These are phyloP conservation scores for Telmatochromis sp. DNA, from an alignment of 2,113 vertebrate species.

Conservation along the genomic window DNA sequence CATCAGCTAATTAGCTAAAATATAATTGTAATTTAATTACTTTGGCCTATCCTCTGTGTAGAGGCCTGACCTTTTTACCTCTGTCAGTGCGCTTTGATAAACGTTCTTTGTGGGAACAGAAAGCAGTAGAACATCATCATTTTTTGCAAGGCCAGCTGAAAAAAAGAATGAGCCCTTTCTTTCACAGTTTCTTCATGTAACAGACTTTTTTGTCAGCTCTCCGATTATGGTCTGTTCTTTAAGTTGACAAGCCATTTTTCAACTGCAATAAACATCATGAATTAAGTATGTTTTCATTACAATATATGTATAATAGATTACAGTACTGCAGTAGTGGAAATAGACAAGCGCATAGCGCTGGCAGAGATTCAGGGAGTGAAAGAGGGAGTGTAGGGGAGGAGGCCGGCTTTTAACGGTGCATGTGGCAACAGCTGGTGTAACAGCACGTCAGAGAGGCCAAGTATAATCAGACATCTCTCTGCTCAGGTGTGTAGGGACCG, in stretches of 20 bases:
- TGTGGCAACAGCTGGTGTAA: conserved; percentile 50
- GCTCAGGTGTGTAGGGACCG: conserved; percentile 46
- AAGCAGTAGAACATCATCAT: background rate
- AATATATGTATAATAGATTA: conserved; percentile 45
- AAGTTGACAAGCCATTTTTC: conserved; percentile 13
- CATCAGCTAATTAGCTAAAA: background rate
- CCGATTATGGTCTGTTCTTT: background rate
- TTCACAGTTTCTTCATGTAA: background rate
- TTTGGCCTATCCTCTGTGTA: background rate
- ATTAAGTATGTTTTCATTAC: conserved; percentile 51
- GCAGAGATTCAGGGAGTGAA: background rate
- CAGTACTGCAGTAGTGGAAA: background rate
- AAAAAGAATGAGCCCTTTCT: background rate
- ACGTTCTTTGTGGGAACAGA: conserved; percentile 1
- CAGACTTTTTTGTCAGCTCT: background rate
- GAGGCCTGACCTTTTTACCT: background rate
- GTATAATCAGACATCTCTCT: conserved; percentile 51
- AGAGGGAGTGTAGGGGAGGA: conserved; percentile 13
- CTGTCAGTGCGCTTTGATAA: background rate
- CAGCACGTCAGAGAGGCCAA: conserved; percentile 31
- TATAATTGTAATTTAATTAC: conserved; percentile 13
- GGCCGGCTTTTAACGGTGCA: conserved; percentile 20
- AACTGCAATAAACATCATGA: conserved; percentile 37
- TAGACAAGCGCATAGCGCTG: background rate
- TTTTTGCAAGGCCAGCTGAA: conserved; percentile 2